Base-by-base conservation (phyloP, 2,888 invertebrate species). In the Suillia variegata region DNA sequence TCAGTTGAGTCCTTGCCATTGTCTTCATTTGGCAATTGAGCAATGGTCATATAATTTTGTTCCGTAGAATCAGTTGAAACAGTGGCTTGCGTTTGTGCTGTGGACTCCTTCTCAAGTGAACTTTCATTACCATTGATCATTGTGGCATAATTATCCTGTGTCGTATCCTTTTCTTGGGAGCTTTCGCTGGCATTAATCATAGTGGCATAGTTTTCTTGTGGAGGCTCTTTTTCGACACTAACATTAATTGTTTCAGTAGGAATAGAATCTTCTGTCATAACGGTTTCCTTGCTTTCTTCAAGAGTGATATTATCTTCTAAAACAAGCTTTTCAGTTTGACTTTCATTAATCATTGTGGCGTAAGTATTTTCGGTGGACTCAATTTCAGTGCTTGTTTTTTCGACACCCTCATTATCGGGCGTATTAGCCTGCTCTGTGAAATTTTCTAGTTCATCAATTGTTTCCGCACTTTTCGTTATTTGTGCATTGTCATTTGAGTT, bases 241-340 rank as follows among this genome's bases (percentile, higher is more conserved):
- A 56, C 33, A 17, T 12, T 48, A 2, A 48, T 31, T n/a, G 13
- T 53, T 13, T 62, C 54, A 8, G 53, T 56, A 4, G n/a, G 47
- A 26, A 26, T 26, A 10, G 26, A 6, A 10, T 5, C 26, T 26
- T 5, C 26, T 26, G 5, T 10, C 26, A 26, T 26, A 10, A 26
- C 10, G 6, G 26, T 6, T 10, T 26, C 26, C 26, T 26, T 26
- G 26, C 10, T 26, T 26, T 5, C 26, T 10, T 26, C 26, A 26
- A n/a, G n/a, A n/a, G 26, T 26, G 26, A 13, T 2, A 47, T 51
- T 6, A 33, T 56, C 59, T 33, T 62, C 52, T 22, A 56, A 55
- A 0, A 55, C 56, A 3, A 53, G 8, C 22, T 42, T 61, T 12
- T 10, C 59, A 4, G 48, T 22, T 17, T 59, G 62, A 1, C 55